A percentile compares a stretch with the other conserved stretches of the same genome.
Conservation (phyloP, 30 jellyfish, hydroid and myxozoan genomes). For the Cassiopea andromeda region DNA sequence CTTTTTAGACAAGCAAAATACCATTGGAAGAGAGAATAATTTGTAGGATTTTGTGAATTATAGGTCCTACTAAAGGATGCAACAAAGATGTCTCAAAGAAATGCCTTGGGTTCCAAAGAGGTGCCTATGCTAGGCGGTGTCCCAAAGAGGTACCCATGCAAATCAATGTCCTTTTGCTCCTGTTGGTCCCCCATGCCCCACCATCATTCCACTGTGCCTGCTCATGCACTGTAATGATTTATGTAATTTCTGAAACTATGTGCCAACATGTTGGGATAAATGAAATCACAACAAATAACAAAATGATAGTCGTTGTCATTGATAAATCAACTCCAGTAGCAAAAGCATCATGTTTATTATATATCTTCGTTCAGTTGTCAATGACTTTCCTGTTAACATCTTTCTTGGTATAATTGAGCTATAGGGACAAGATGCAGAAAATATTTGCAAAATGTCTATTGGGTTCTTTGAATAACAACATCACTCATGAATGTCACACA, state of each 20-base stretch:
- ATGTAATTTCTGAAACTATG: neutral
- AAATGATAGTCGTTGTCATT: slow-evolving; percentile 14
- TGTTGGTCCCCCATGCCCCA: too few relatives aligned
- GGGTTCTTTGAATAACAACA: neutral
- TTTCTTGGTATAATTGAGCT: slow-evolving; percentile 35
- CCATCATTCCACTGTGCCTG: too few relatives aligned
- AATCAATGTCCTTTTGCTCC: too few relatives aligned
- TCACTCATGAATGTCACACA: slow-evolving; percentile 8
- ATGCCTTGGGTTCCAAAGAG: too few relatives aligned
- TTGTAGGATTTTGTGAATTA: too few relatives aligned
- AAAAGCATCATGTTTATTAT: slow-evolving; percentile 26
- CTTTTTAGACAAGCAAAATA: too few relatives aligned
- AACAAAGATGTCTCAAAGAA: too few relatives aligned
- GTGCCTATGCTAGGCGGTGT: too few relatives aligned
- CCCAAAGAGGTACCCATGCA: too few relatives aligned
- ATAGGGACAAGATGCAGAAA: slow-evolving; percentile 25
- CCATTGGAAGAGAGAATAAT: too few relatives aligned
- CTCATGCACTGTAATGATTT: slow-evolving; percentile 39
- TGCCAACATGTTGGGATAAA: slow-evolving; percentile 6
- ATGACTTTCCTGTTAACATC: slow-evolving; percentile 24
- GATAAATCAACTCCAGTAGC: slow-evolving; percentile 48
- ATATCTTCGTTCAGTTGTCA: slow-evolving; percentile 18
- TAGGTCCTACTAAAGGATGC: too few relatives aligned
- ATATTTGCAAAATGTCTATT: neutral
- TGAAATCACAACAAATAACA: neutral